These are phyloP conservation scores for Amorpha juglandis DNA, from an alignment of 2,888 invertebrate species.

Conservation along the genomic window DNA sequence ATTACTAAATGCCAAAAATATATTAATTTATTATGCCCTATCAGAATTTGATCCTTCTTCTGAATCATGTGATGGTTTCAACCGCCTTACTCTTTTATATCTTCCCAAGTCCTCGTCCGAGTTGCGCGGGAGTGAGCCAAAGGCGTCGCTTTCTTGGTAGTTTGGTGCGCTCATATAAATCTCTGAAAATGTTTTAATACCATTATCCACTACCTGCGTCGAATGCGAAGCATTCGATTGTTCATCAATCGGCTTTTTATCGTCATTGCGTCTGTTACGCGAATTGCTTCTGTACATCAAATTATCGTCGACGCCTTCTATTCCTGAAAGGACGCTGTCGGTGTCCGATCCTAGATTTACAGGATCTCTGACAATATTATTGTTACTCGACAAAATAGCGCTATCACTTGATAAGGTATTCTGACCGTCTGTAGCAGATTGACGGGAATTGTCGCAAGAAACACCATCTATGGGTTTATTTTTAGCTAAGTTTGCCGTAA, in stretches of 20 bases:
- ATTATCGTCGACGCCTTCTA: constrained; percentile 71
- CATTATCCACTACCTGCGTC: constrained; percentile 45
- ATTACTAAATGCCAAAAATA: not conserved
- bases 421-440: not conserved
- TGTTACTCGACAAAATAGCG: constrained; percentile 29
- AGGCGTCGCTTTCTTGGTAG: constrained; percentile 66
- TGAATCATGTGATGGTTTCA: constrained; percentile 50
- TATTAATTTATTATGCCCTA: not conserved
- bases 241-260: constrained; percentile 37
- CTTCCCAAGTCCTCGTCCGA: constrained; percentile 65
- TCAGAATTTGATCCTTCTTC: not conserved
- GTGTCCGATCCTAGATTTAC: constrained; percentile 64
- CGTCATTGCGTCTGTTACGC: constrained; percentile 56
- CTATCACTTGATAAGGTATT: not conserved
- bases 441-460: constrained; percentile 4
- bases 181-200: constrained; percentile 45
- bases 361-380: constrained; percentile 39
- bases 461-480: constrained; percentile 25
- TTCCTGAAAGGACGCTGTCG: constrained; percentile 67
- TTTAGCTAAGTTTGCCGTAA: constrained; percentile 57
- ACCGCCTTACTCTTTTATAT: constrained; percentile 71
- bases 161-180: constrained; percentile 52
- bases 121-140: constrained; percentile 61
- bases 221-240: constrained; percentile 41
- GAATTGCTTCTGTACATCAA: constrained; percentile 64